Base-by-base conservation (phyloP, 2,888 invertebrate species). In the Iselma pallidipennis region DNA sequence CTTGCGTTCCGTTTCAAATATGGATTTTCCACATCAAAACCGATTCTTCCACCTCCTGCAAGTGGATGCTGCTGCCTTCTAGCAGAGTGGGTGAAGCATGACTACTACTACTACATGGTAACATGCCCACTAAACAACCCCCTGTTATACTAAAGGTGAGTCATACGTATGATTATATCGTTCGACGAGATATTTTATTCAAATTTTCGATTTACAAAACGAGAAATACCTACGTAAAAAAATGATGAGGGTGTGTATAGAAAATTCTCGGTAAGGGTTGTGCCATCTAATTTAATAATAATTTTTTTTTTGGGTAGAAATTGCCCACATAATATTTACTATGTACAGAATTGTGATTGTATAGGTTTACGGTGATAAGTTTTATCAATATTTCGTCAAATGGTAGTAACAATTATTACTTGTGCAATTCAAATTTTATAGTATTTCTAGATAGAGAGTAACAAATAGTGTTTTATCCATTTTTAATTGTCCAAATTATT, bases 141-240 rank as follows among this genome's bases (percentile, higher is more conserved):
- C 21, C 21, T 33, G 42, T 42, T 19, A 10, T 7, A 37, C 37
- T 5, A 37, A 62, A 70, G 74, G 75, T 76, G 72, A 76, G 74
- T 73, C 71, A 69, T 16, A 4, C 25, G 5, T 25, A 14, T n/a
- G 33, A 33, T 14, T 33, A 16, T 2, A 16, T 9, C 37, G n/a
- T 25, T 5, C 25, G 25, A 25, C n/a, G n/a, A n/a, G n/a, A n/a
- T n/a, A n/a, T n/a, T n/a, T n/a, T n/a, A n/a, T n/a, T n/a, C n/a
- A n/a, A n/a, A n/a, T n/a, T n/a, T n/a, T n/a, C n/a, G n/a, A n/a
- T n/a, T n/a, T n/a, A n/a, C n/a, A n/a, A n/a, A n/a, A n/a, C n/a
- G n/a, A n/a, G n/a, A n/a, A n/a, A n/a, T n/a, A n/a, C n/a, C n/a
- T n/a, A n/a, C n/a, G n/a, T n/a, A n/a, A n/a, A n/a, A n/a, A n/a